Base-by-base conservation (phyloP, 2,888 invertebrate genomes). In the Drosophila parthenogenetica region DNA sequence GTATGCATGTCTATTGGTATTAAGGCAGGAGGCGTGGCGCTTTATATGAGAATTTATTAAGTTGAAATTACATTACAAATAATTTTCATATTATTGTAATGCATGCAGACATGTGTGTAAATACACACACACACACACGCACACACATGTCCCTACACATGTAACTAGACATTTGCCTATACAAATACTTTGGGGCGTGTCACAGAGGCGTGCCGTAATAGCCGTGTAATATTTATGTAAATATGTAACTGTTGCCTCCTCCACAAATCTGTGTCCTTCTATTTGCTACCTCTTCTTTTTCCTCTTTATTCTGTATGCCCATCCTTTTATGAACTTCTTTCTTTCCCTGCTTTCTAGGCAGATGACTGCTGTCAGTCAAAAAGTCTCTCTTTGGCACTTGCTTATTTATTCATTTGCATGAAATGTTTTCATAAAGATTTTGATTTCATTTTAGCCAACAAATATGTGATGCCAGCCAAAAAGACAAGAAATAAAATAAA, bases 51-150 rank as follows among this genome's bases (percentile, higher is more conserved):
- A 81, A 86, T 81, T 86, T 86, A 81, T 81, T 81, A 81, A 83
- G 87, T 86, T 83, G 84, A 86, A 81, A 86, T 81, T 81, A 86
- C 87, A 86, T 83, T 86, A 81, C 81, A 81, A 81, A 81, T 81
- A 80, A 81, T 81, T 86, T 81, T 81, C 74, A 67, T 86, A 86
- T 86, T 86, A 83, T 83, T 81, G 84, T 81, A 81, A 71, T 71
- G 75, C 76, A 80, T 51, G 77, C 65, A 70, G 55, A 68, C 68
- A 69, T 49, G 48, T 49, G 65, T 53, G 54, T 32, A 42, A 51
- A 48, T 43, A 39, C 11, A 60, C 19, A 60, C 46, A 43, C 46
- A 22, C 59, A 22, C 39, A 19, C 39, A 37, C 37, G 11, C 17
- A 4, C 29, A 13, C 19, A 58, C 8, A 17, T 37, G 48, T 16